Conservation (phyloP, 2,113 vertebrate species). For the Mormyrus lacerda region DNA sequence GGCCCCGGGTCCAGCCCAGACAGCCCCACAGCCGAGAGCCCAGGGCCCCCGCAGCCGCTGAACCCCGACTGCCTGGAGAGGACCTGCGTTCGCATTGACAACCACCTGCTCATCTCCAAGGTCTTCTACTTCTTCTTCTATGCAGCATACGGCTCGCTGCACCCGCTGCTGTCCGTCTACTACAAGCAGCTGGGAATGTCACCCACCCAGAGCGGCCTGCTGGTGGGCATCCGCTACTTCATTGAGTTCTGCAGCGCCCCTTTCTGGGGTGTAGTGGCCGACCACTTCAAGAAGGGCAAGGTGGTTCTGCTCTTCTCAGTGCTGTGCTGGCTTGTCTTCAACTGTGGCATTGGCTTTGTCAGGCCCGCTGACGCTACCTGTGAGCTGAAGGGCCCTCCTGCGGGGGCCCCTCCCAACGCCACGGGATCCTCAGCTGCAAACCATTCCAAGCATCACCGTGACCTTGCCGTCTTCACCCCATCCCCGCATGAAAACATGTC, state of each 20-base stretch:
- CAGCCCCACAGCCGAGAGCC: constrained; percentile 26
- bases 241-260: constrained; percentile 98
- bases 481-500: not conserved
- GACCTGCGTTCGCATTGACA: constrained; percentile 79
- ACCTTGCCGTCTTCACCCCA: not conserved
- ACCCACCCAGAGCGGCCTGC: constrained; percentile 81
- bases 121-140: constrained; percentile 98
- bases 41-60: constrained; percentile 40
- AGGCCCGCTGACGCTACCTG: constrained; percentile 80
- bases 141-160: constrained; percentile 89
- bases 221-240: constrained; percentile 94
- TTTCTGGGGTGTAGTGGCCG: constrained; percentile 94
- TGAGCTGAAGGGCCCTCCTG: constrained; percentile 48
- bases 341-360: constrained; percentile 87
- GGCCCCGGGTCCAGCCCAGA: not conserved
- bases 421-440: constrained; percentile 16
- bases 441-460: constrained; percentile 31
- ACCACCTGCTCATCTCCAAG: constrained; percentile 86
- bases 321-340: constrained; percentile 91
- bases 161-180: constrained; percentile 85
- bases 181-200: constrained; percentile 95
- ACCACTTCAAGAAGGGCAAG: constrained; percentile 90
- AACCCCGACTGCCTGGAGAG: constrained; percentile 78
- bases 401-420: not conserved
- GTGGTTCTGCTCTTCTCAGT: constrained; percentile 85